A percentile compares a stretch with the other conserved stretches of the same genome.
Conservation (phyloP, 2,888 invertebrate species). For the Hyalella azteca region DNA sequence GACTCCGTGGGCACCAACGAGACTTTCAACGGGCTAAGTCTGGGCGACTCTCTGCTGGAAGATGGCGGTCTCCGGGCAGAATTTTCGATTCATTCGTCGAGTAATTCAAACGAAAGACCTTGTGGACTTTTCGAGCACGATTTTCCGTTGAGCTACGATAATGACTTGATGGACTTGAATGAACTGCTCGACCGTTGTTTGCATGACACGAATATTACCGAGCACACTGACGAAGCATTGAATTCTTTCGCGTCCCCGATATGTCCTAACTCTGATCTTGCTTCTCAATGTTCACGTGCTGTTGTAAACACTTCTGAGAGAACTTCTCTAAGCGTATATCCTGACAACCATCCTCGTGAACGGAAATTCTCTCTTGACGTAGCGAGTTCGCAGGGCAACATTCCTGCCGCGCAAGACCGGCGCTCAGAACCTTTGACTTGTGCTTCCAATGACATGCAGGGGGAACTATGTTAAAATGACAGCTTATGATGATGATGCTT, state of each 20-base stretch:
- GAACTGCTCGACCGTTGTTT: slow-evolving; percentile 9
- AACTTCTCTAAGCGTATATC: too few species aligned
- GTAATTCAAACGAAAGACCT: background rate
- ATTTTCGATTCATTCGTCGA: slow-evolving; percentile 16
- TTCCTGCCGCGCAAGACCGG: too few species aligned
- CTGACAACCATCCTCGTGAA: too few species aligned
- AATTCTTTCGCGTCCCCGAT: background rate
- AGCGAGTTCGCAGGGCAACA: too few species aligned
- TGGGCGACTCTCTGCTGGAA: slow-evolving; percentile 18
- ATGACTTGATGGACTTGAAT: slow-evolving; percentile 1
- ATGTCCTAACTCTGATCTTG: background rate
- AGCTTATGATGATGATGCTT: too few species aligned
- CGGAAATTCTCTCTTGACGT: too few species aligned
- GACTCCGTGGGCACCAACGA: slow-evolving; percentile 15
- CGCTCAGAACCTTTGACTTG: too few species aligned
- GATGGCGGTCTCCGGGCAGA: background rate
- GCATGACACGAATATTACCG: background rate
- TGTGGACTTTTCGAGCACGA: background rate
- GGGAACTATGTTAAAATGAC: too few species aligned
- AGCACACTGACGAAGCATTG: background rate
- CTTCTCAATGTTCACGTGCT: background rate
- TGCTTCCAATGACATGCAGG: too few species aligned
- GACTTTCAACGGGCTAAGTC: slow-evolving; percentile 14
- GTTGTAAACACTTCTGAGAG: background rate
- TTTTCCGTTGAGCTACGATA: background rate